Conservation (phyloP, 2,113 vertebrate genomes). For the Pungitius pungitius region DNA sequence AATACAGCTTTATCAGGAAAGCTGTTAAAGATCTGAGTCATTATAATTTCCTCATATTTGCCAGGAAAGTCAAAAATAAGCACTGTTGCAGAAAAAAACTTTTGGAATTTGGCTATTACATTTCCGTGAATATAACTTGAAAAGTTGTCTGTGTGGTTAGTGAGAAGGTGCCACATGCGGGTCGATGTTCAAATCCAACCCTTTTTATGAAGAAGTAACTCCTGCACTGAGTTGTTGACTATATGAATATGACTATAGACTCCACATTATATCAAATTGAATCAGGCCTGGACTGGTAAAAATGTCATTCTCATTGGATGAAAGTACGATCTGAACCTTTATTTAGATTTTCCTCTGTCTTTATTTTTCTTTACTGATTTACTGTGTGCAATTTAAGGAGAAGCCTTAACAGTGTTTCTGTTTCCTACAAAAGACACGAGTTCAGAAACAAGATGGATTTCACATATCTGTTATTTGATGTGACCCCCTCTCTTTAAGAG, state of each 20-base stretch:
- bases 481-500: conserved; percentile 74
- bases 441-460: conserved; percentile 81
- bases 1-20: conserved; percentile 23
- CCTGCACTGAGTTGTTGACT: background rate
- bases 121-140: background rate
- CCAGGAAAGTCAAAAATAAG: conserved; percentile 24
- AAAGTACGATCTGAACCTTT: background rate
- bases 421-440: conserved; percentile 71
- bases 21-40: conserved; percentile 5
- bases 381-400: conserved; percentile 66
- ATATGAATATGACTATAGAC: background rate
- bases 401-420: conserved; percentile 72
- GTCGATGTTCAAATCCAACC: background rate
- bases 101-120: no score
- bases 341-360: background rate
- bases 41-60: conserved; percentile 16
- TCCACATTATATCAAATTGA: background rate
- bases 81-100: background rate
- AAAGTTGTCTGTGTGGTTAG: background rate
- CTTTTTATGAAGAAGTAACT: background rate
- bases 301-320: background rate
- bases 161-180: background rate
- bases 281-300: background rate
- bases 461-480: conserved; percentile 81
- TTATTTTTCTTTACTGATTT: conserved; percentile 44